Evolutionary conservation across 2,888 invertebrate genomes (phyloP), one percentile per base, ranked within the genome.

Genomic region (Drosophila conformis): DNA sequence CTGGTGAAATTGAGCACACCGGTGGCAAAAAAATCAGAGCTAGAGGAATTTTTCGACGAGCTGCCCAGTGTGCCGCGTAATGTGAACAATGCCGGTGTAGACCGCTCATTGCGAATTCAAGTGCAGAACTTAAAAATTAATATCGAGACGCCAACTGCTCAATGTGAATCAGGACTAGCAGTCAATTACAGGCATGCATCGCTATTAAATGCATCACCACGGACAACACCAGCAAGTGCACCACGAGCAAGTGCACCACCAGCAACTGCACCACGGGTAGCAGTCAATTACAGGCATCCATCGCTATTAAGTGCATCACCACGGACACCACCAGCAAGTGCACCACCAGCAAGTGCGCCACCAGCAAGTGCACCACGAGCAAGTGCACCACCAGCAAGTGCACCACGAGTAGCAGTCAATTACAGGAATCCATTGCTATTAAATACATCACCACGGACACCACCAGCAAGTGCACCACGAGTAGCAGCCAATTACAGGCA

Each of bases 21-120:
- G 27, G 5, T 36, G 18, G 4, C 27, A 1, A 52, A 52, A 11
- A 78, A 69, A 25, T 61, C 78, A 1, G 76, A 82, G 21, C 21
- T 89, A 35, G 90, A 88, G 1, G 42, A 63, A 31, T 21, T 86
- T 10, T 74, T 89, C 13, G 79, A 87, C 0, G 83, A 85, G 10
- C 54, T 87, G 51, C 90, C 86, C 11, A 64, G 46, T 21, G 83
- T 88, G 33, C 90, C 86, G 13, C 66, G 59, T 6, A 64, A 63
- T 49, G 76, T 69, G 38, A 52, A 80, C 7, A 13, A 48, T 5
- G 36, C 63, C 5, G 60, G 66, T 1, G 33, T 67, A 11, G 54
- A 73, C 18, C 70, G 59, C 7, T 60, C 58, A 13, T 31, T 83
- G 3, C 35, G 36, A 31, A 35, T 10, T 4, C 58, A 73, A 51